These are phyloP conservation scores for Cordilura impudica DNA, from an alignment of 2,888 invertebrate genomes.

Conservation along the genomic window DNA sequence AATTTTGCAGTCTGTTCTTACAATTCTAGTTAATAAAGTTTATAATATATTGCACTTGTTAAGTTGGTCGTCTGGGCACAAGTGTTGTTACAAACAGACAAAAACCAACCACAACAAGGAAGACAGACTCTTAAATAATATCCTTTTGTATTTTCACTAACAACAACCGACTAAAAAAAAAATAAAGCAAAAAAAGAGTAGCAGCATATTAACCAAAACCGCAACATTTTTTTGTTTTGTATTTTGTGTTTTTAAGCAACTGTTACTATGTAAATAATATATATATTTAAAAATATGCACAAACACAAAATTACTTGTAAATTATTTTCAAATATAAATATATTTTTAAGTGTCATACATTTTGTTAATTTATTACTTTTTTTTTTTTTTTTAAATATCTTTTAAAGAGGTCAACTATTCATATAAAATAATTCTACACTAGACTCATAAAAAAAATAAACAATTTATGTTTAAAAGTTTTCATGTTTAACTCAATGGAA, in stretches of 20 bases:
- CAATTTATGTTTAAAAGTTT: neutral
- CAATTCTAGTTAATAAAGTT: slow-evolving; percentile 35
- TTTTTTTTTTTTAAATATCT: neutral
- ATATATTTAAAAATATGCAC: neutral
- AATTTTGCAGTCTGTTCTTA: neutral
- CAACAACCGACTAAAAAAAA: neutral
- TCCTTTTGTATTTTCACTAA: neutral
- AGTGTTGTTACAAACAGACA: neutral
- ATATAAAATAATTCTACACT: neutral
- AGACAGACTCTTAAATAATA: neutral
- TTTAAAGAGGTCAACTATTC: neutral
- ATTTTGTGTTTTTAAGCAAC: too few species aligned
- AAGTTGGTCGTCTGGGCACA: neutral
- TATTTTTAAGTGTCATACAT: neutral
- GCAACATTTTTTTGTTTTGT: neutral
- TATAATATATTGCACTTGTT: slow-evolving; percentile 37
- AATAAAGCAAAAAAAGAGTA: neutral
- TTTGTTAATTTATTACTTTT: neutral
- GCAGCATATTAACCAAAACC: neutral
- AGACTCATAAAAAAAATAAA: neutral
- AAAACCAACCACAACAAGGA: neutral
- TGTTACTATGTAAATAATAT: neutral
- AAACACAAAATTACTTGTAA: neutral
- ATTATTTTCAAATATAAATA: neutral
- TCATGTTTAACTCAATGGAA: neutral